Conservation (phyloP, 2,113 vertebrate genomes). For the Phylloscopus whistleri region DNA sequence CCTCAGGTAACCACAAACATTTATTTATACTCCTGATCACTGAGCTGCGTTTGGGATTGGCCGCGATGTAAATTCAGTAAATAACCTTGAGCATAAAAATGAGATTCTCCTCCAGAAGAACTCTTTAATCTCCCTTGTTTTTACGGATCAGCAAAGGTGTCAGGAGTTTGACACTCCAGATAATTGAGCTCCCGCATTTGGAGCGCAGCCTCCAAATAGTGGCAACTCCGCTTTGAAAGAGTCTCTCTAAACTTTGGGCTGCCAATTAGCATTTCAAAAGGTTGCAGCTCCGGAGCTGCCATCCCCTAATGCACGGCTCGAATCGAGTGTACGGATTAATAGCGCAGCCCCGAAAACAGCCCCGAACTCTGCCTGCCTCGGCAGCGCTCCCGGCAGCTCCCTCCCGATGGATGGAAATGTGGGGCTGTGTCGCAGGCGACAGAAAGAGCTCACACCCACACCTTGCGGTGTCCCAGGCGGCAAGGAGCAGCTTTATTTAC, state of each 20-base stretch:
- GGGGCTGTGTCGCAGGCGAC: too few species aligned
- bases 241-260: conserved; percentile 54
- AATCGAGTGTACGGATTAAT: background rate
- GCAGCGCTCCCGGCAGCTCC: background rate
- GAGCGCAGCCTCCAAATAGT: conserved; percentile 37
- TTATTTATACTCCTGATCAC: background rate
- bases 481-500: too few species aligned
- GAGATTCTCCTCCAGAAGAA: conserved; percentile 35
- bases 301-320: conserved; percentile 11
- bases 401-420: rapidly evolving
- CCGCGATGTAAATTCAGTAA: background rate
- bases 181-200: conserved; percentile 57
- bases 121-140: conserved; percentile 57
- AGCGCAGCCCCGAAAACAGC: background rate
- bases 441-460: too few species aligned
- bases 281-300: conserved; percentile 27
- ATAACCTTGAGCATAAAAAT: conserved; percentile 27
- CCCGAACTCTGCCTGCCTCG: background rate
- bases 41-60: background rate
- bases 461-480: too few species aligned
- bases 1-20: background rate
- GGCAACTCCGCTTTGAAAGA: conserved; percentile 56
- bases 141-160: conserved; percentile 46
- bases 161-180: conserved; percentile 42
- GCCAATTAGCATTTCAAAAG: conserved; percentile 68